phyloP scores from a whole-genome alignment of 2,888 invertebrate species.

The Bedellia somnulentella region DNA sequence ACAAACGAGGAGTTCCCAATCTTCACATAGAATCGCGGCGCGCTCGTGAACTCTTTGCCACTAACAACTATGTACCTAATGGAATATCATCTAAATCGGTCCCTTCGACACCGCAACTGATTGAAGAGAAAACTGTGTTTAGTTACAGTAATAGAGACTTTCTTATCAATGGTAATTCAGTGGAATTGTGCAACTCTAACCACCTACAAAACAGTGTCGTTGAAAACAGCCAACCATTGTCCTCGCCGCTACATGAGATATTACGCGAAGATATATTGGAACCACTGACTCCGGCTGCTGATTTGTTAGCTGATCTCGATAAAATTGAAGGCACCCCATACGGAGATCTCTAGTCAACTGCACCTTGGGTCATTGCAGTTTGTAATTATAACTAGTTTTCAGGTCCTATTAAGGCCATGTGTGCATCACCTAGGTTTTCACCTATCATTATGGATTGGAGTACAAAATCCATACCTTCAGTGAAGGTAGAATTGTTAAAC shows the following conservation, averaged over 20 bases:
- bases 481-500: no score
- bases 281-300: conserved; percentile 36
- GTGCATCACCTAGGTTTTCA: no score
- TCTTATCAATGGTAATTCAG: conserved; percentile 64
- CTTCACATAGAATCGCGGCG: conserved; percentile 40
- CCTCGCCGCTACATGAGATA: conserved; percentile 43
- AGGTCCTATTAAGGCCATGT: no score
- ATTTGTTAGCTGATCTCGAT: conserved; percentile 45
- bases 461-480: conserved; percentile 56
- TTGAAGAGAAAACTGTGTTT: conserved; percentile 53
- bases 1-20: conserved; percentile 33
- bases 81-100: conserved; percentile 72
- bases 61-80: conserved; percentile 31
- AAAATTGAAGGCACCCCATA: conserved; percentile 45
- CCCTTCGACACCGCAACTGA: conserved; percentile 72
- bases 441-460: no score
- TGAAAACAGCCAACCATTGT: conserved; percentile 25
- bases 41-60: conserved; percentile 31
- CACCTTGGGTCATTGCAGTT: no score
- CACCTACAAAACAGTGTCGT: conserved; percentile 13
- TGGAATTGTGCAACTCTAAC: conserved; percentile 31
- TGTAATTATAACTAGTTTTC: no score
- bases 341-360: conserved; percentile 47
- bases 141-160: conserved; percentile 64
- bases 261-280: conserved; percentile 41